Percentiles rank a stretch among this genome's conserved stretches.
These are phyloP conservation scores for Rhipidura dahli DNA, from an alignment of 2,113 vertebrate species.

Conservation along the genomic window DNA sequence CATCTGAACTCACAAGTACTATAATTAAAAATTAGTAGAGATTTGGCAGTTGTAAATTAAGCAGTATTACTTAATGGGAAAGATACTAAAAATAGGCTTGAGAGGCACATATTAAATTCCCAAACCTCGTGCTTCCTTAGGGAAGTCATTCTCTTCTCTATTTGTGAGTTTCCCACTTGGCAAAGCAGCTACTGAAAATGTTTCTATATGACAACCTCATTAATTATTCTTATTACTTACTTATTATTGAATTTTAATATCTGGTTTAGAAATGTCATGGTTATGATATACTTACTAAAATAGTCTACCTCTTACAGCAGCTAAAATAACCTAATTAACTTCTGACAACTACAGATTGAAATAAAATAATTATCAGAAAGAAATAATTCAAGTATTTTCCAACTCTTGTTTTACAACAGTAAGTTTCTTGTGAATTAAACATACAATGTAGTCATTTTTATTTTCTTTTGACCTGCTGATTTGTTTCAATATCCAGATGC, in stretches of 20 bases:
- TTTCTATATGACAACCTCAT: not conserved
- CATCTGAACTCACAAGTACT: not conserved
- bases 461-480: not conserved
- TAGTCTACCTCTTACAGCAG: not conserved
- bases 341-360: not conserved
- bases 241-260: not conserved
- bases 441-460: not conserved
- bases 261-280: not conserved
- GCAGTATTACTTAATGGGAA: not conserved
- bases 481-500: not conserved
- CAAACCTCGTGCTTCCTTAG: not conserved
- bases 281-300: not conserved
- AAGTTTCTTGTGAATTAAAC: not conserved
- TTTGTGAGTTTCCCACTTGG: not conserved
- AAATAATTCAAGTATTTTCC: not conserved
- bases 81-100: not conserved
- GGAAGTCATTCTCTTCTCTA: not conserved
- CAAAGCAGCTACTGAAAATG: not conserved
- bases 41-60: not conserved
- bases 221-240: not conserved
- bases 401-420: not conserved
- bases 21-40: not conserved
- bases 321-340: not conserved
- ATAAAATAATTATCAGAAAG: not conserved
- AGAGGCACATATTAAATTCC: not conserved